Conservation (phyloP, 2,888 invertebrate genomes). For the Blomia tropicalis region DNA sequence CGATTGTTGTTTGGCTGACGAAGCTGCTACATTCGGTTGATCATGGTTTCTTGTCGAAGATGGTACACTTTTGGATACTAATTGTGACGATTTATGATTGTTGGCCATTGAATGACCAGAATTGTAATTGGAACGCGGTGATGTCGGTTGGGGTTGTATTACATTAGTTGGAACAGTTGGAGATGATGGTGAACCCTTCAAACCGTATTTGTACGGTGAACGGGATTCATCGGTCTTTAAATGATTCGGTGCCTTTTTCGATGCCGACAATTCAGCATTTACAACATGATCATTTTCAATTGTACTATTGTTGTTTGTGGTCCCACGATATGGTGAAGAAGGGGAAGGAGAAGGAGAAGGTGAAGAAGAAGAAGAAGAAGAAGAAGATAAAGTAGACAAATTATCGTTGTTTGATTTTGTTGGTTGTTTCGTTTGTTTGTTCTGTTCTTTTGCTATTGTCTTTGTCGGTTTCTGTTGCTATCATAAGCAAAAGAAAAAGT, state of each 20-base stretch:
- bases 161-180: neutral
- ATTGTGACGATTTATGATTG: too few species aligned
- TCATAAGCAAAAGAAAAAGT: neutral
- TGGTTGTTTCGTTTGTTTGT: neutral
- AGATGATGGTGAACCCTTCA: too few species aligned
- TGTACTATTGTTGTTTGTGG: neutral
- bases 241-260: neutral
- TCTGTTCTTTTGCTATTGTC: neutral
- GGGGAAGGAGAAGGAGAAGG: too few species aligned
- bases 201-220: slow-evolving; percentile 8
- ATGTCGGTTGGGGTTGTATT: neutral
- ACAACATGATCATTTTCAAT: neutral
- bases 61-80: neutral
- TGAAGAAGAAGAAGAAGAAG: too few species aligned
- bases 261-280: neutral
- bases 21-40: neutral
- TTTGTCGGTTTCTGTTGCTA: neutral
- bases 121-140: neutral
- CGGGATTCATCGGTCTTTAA: neutral
- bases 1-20: neutral
- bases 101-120: slow-evolving; percentile 3
- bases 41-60: neutral
- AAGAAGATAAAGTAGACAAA: too few species aligned
- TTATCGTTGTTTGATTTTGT: neutral
- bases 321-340: neutral